Percentiles rank a stretch among this genome's conserved stretches.
phyloP scores from a whole-genome alignment of 2,888 invertebrate genomes.

The Pyrrhia umbra region DNA sequence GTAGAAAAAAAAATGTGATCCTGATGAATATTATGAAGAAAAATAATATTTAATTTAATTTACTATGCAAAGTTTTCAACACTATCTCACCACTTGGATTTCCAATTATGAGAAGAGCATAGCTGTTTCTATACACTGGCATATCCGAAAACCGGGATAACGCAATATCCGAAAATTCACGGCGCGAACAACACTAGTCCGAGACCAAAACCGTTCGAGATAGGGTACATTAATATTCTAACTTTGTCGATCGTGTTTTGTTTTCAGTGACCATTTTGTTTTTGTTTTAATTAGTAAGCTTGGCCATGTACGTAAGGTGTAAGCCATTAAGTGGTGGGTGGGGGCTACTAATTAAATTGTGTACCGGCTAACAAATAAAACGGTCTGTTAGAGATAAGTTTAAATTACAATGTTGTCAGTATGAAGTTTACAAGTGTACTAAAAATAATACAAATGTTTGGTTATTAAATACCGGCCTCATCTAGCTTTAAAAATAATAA shows the following conservation, averaged over 20 bases:
- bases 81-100: neutral
- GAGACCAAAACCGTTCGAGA: conserved; percentile 60
- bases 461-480: too few species aligned
- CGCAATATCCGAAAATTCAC: conserved; percentile 28
- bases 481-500: too few species aligned
- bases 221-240: conserved; percentile 85
- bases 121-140: neutral
- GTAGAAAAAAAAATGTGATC: too few species aligned
- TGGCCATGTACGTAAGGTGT: conserved; percentile 49
- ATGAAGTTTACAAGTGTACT: neutral
- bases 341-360: conserved; percentile 53
- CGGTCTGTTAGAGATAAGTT: conserved; percentile 33
- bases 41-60: too few species aligned
- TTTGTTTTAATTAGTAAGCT: conserved; percentile 77
- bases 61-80: neutral
- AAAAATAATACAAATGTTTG: too few species aligned
- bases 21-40: too few species aligned
- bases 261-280: conserved; percentile 74
- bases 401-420: conserved; percentile 31
- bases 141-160: conserved; percentile 27
- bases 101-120: neutral
- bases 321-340: conserved; percentile 53
- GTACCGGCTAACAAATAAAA: conserved; percentile 39
- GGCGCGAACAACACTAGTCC: conserved; percentile 50
- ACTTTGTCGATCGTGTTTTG: conserved; percentile 84